Conservation (phyloP, 2,888 invertebrate genomes). For the Parapristionchus giblindavisi region DNA sequence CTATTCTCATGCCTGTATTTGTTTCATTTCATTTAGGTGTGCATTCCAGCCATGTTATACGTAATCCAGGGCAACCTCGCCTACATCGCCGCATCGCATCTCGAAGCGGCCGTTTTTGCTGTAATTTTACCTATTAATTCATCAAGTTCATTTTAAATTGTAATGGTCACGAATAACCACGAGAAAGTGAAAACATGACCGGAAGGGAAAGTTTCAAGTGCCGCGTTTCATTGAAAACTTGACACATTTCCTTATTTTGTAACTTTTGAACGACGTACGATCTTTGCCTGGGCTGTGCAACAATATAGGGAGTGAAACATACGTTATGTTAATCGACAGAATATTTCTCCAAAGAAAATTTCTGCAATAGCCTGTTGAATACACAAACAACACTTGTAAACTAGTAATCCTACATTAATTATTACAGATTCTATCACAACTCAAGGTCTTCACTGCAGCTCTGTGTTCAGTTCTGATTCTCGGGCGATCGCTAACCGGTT, state of each 20-base stretch:
- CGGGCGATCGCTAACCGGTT: slow-evolving; percentile 68
- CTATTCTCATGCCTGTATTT: too few relatives aligned
- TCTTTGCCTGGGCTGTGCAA: too few relatives aligned
- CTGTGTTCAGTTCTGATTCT: slow-evolving; percentile 73
- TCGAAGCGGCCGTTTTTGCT: slow-evolving; percentile 98
- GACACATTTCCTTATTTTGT: too few relatives aligned
- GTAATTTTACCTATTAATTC: slow-evolving; percentile 73
- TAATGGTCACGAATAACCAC: background rate
- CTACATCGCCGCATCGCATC: slow-evolving; percentile 93
- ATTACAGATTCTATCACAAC: slow-evolving; percentile 73
- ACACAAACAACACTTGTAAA: too few relatives aligned
- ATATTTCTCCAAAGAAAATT: too few relatives aligned
- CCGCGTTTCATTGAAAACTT: too few relatives aligned
- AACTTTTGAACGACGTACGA: too few relatives aligned
- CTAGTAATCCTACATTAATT: background rate
- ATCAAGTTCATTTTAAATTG: background rate
- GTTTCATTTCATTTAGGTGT: slow-evolving; percentile 40
- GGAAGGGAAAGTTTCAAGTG: too few relatives aligned
- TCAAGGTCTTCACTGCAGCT: slow-evolving; percentile 74
- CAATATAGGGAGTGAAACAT: too few relatives aligned
- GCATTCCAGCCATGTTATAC: slow-evolving; percentile 90
- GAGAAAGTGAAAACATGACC: too few relatives aligned
- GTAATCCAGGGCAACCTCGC: slow-evolving; percentile 94
- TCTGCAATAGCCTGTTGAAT: too few relatives aligned
- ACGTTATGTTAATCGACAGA: too few relatives aligned